These are phyloP conservation scores for Micropoecilia bifurca DNA, from an alignment of 2,797 vertebrate species.

Conservation along the genomic window DNA sequence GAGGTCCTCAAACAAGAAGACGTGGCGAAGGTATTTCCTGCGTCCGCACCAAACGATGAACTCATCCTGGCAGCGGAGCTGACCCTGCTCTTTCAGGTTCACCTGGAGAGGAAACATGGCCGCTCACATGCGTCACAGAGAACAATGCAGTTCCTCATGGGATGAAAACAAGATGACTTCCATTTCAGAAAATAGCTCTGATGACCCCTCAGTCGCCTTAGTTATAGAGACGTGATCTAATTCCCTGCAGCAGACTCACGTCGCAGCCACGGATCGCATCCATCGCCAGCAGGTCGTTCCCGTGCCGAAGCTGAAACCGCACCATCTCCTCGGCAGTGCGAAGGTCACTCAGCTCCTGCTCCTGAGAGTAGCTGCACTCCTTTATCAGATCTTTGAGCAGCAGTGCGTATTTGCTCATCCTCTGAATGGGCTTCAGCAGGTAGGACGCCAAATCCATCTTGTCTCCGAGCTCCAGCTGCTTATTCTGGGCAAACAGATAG, in stretches of 20 bases:
- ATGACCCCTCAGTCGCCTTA: conserved; percentile 11
- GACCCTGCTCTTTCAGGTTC: conserved; percentile 89
- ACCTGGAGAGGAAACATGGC: conserved; percentile 79
- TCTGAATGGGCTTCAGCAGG: conserved; percentile 88
- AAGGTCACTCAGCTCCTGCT: conserved; percentile 86
- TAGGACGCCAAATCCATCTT: conserved; percentile 91
- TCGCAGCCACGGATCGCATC: conserved; percentile 88
- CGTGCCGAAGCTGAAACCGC: conserved; percentile 89
- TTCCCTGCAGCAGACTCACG: conserved; percentile 68
- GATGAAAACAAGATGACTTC: conserved; percentile 50
- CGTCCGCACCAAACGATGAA: conserved; percentile 88
- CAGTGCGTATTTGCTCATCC: conserved; percentile 89
- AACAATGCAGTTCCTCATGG: conserved; percentile 60
- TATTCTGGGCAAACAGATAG: conserved; percentile 66
- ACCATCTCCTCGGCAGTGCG: conserved; percentile 85
- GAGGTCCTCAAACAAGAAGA: conserved; percentile 91
- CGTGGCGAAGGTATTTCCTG: conserved; percentile 86
- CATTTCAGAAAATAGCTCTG: conserved; percentile 40
- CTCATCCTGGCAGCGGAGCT: conserved; percentile 88
- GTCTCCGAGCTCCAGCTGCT: conserved; percentile 85
- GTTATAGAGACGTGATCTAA: not conserved
- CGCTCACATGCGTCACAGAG: conserved; percentile 58
- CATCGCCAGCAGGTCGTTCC: conserved; percentile 89
- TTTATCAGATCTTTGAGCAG: conserved; percentile 88
- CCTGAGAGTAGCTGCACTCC: conserved; percentile 81